Conservation (phyloP, 2,113 vertebrate species). For the Psittacula cyanocephala region DNA sequence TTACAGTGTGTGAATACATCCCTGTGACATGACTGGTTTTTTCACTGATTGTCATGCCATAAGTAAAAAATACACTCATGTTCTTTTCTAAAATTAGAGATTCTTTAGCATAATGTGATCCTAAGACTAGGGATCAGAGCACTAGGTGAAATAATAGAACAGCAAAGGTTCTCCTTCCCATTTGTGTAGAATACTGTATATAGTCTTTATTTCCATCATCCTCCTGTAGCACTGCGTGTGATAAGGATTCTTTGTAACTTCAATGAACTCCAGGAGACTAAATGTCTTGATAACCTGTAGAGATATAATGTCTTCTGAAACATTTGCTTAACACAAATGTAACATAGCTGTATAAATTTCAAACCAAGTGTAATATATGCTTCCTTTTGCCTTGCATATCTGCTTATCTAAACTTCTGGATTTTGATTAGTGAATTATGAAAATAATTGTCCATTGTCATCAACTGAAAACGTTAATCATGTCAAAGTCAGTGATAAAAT, state of each 20-base stretch:
- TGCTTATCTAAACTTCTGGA: not conserved
- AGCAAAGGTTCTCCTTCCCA: not conserved
- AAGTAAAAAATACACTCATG: not conserved
- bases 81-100: not conserved
- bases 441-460: not conserved
- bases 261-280: not conserved
- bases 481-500: not conserved
- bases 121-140: not conserved
- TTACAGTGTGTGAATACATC: rapidly evolving
- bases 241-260: not conserved
- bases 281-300: not conserved
- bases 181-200: not conserved
- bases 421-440: not conserved
- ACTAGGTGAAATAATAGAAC: not conserved
- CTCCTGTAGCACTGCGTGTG: not conserved
- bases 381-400: not conserved
- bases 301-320: not conserved
- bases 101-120: not conserved
- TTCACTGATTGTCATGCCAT: not conserved
- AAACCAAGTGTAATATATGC: not conserved
- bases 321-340: not conserved
- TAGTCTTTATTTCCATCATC: not conserved
- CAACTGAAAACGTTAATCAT: not conserved
- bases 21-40: not conserved
- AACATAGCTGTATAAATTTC: not conserved